A percentile compares a stretch with the other conserved stretches of the same genome.
These are phyloP conservation scores for Thaumetopoea pityocampa DNA, from an alignment of 1,140 invertebrate species.

Conservation along the genomic window DNA sequence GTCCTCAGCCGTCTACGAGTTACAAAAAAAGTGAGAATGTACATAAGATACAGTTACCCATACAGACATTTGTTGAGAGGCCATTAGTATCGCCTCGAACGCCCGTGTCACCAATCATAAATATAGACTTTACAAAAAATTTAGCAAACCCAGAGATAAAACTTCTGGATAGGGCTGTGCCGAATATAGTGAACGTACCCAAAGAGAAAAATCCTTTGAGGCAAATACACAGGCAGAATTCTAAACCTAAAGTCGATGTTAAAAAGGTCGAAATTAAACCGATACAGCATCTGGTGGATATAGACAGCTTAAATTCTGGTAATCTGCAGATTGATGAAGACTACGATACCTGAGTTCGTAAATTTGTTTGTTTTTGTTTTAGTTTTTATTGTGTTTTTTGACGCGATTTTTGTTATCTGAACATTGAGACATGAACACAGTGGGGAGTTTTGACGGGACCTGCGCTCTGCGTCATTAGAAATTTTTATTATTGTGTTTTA, in stretches of 20 bases:
- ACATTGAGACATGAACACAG: no score
- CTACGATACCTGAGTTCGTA: conserved; percentile 66
- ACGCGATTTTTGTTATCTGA: conserved; percentile 36
- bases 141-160: conserved; percentile 59
- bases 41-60: conserved; percentile 45
- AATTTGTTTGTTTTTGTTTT: conserved; percentile 34
- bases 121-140: conserved; percentile 63
- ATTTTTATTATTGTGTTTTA: no score
- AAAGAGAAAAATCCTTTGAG: conserved; percentile 31
- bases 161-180: conserved; percentile 44
- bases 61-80: conserved; percentile 19
- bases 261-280: conserved; percentile 40
- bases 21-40: no score
- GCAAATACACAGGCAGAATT: conserved; percentile 49
- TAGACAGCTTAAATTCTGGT: conserved; percentile 55
- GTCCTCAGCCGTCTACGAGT: conserved; percentile 57
- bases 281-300: conserved; percentile 28
- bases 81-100: conserved; percentile 8
- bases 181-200: conserved; percentile 33
- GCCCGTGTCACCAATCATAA: conserved; percentile 37
- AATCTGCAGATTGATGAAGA: conserved; percentile 68
- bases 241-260: conserved; percentile 37
- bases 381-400: conserved; percentile 36
- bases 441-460: no score
- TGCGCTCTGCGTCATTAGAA: no score